Evolutionary conservation across 2,113 vertebrate species (phyloP).

Genomic region (Oncorhynchus gorbuscha): DNA sequence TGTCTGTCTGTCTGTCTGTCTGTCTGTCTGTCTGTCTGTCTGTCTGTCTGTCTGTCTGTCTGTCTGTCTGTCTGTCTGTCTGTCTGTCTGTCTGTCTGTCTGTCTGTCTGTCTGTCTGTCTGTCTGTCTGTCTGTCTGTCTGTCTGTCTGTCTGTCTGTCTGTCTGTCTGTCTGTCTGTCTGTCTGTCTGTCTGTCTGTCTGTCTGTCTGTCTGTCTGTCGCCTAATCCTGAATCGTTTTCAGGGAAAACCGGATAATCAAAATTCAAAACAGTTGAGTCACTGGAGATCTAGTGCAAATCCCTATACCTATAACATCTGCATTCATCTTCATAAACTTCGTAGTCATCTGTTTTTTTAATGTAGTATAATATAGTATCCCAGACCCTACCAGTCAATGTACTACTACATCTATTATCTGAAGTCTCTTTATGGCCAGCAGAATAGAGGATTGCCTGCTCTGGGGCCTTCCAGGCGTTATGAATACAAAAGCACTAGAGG

Average conservation of each 20-base stretch:
- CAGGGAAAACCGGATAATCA: constrained; percentile 66
- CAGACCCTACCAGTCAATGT: constrained; percentile 50
- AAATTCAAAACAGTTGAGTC: constrained; percentile 73
- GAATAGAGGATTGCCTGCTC: constrained; percentile 55
- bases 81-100: constrained; percentile 35
- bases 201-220: too few species aligned
- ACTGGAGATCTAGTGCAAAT: constrained; percentile 56
- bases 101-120: too few species aligned
- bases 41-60: constrained; percentile 37
- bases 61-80: neutral
- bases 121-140: constrained; percentile 13
- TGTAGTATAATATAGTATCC: constrained; percentile 56
- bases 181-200: constrained; percentile 37
- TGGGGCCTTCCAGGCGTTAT: constrained; percentile 54
- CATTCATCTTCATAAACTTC: constrained; percentile 60
- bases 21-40: neutral
- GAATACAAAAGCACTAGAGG: constrained; percentile 67
- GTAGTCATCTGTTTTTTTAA: constrained; percentile 56
- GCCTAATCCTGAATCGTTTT: constrained; percentile 65
- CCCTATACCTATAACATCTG: constrained; percentile 67
- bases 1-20: constrained; percentile 37
- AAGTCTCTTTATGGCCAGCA: constrained; percentile 43
- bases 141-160: constrained; percentile 39
- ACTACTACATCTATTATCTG: constrained; percentile 42
- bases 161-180: constrained; percentile 33